phyloP scores from a whole-genome alignment of 2,797 vertebrate species.

The Pseudomugil tenellus region DNA sequence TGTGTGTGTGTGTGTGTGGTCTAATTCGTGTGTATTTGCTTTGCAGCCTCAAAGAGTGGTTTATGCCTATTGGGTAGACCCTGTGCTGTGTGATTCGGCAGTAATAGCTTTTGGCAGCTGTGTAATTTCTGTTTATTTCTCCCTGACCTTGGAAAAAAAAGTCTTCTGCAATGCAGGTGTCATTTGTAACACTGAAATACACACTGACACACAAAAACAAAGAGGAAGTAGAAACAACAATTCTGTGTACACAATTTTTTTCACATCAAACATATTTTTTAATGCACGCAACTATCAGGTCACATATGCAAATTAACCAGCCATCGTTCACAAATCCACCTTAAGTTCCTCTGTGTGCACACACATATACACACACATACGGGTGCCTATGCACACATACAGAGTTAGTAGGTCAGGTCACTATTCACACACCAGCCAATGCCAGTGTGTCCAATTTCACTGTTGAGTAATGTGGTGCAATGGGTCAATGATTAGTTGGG shows the following conservation, averaged over 20 bases:
- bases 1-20: slow-evolving; percentile 16
- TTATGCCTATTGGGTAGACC: slow-evolving; percentile 51
- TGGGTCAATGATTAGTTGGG: slow-evolving; percentile 38
- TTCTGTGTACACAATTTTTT: slow-evolving; percentile 16
- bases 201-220: neutral
- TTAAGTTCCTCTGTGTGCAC: slow-evolving; percentile 4
- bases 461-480: slow-evolving; percentile 37
- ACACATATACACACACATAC: slow-evolving; percentile 8
- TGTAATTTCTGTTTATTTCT: slow-evolving; percentile 84
- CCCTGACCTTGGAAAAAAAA: slow-evolving; percentile 78
- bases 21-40: slow-evolving; percentile 44
- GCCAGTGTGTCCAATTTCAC: slow-evolving; percentile 44
- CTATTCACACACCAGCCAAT: slow-evolving; percentile 37
- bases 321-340: slow-evolving; percentile 12
- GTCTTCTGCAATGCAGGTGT: slow-evolving; percentile 64
- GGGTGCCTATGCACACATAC: no score
- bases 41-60: slow-evolving; percentile 39
- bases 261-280: slow-evolving; percentile 5
- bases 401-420: slow-evolving; percentile 50
- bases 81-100: slow-evolving; percentile 65
- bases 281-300: neutral
- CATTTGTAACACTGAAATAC: slow-evolving; percentile 38
- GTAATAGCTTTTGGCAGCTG: slow-evolving; percentile 83
- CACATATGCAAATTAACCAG: slow-evolving; percentile 4
- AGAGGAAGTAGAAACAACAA: slow-evolving; percentile 9